A percentile compares a stretch with the other conserved stretches of the same genome.
These are phyloP conservation scores for Neotragus moschatus DNA, from an alignment of 2,113 vertebrate species.

Conservation along the genomic window DNA sequence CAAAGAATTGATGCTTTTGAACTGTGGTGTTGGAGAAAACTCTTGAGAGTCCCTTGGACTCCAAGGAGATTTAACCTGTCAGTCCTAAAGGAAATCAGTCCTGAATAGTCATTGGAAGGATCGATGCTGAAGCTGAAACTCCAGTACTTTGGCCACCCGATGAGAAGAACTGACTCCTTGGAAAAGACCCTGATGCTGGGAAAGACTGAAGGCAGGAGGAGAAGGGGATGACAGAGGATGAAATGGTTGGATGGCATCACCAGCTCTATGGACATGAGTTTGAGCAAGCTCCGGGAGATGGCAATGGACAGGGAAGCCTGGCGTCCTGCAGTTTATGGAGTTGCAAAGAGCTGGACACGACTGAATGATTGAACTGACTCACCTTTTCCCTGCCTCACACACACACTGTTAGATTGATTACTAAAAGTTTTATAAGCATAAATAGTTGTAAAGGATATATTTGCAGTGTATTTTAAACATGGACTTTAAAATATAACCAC, in stretches of 20 bases:
- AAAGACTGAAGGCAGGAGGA: not conserved
- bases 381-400: not conserved
- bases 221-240: not conserved
- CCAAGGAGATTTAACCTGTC: not conserved
- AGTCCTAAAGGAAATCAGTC: not conserved
- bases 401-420: not conserved
- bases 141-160: not conserved
- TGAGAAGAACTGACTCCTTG: not conserved
- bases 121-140: not conserved
- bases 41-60: not conserved
- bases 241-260: not conserved
- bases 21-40: not conserved
- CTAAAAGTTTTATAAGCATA: not conserved
- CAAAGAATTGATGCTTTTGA: not conserved
- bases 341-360: not conserved
- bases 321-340: not conserved
- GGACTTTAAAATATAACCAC: not conserved
- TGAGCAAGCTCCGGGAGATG: not conserved
- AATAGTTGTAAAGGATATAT: not conserved
- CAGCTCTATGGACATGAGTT: not conserved
- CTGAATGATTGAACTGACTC: not conserved
- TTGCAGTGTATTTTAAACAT: not conserved
- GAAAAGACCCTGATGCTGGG: not conserved
- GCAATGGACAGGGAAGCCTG: not conserved
- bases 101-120: not conserved